Evolutionary conservation across 1,140 invertebrate species (phyloP).

Genomic region (Idris sp.): DNA sequence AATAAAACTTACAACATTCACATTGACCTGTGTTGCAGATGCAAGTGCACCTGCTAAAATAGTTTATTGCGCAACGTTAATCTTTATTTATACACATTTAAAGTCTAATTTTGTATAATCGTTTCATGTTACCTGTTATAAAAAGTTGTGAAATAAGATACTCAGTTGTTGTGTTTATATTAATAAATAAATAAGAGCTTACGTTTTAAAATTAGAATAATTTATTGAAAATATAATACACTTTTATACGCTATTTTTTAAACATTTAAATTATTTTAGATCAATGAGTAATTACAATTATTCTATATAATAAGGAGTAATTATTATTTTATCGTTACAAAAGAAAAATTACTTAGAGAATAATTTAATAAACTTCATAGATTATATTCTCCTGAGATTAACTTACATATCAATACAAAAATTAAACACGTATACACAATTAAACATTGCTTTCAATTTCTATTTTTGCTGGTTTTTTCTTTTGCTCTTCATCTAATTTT

Average conservation of each 20-base stretch:
- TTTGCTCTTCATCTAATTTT: constrained; percentile 29
- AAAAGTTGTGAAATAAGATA: neutral
- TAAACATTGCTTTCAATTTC: constrained; percentile 6
- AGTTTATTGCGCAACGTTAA: constrained; percentile 1
- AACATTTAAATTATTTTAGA: too few species aligned
- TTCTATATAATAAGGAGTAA: too few species aligned
- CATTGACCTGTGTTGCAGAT: constrained; percentile 7
- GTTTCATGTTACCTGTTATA: neutral
- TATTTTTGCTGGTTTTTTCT: constrained; percentile 2
- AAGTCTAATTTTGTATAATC: constrained; percentile 1
- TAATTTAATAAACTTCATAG: too few species aligned
- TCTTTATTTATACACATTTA: constrained; percentile 8
- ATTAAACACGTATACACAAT: too few species aligned
- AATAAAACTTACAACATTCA: constrained; percentile 6
- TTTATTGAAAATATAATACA: too few species aligned
- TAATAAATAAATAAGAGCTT: neutral
- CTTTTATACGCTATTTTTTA: too few species aligned
- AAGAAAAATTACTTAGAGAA: too few species aligned
- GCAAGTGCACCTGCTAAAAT: constrained; percentile 11
- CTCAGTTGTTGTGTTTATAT: neutral
- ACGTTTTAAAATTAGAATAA: too few species aligned
- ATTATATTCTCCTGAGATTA: neutral
- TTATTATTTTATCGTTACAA: too few species aligned
- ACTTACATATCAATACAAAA: neutral
- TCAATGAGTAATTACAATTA: too few species aligned